Evolutionary conservation across 2,797 vertebrate genomes (phyloP), one percentile per base, ranked within the genome.

Genomic region (Poecilia gillii): DNA sequence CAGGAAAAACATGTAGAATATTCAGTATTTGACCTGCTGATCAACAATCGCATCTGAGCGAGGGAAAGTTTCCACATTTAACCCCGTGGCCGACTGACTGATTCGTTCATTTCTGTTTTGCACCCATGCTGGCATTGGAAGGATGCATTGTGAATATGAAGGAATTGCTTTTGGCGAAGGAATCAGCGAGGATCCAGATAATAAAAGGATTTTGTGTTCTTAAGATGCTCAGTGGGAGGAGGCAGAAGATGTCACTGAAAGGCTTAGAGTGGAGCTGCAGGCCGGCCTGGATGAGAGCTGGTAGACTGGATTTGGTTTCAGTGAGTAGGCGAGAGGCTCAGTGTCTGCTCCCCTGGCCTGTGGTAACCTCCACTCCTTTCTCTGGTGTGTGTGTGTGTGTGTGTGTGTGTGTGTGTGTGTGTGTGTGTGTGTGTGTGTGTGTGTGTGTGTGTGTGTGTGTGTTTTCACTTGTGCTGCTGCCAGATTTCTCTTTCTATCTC

Each of bases 331-430:
- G 47, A 82, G 81, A 88, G 85, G 83, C 74, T 81, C 16, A 43
- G 87, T 83, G 84, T 90, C 85, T 86, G 74, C 82, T 85, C 84
- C 78, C 73, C 72, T 85, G 84, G 78, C 87, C 82, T 43, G 73
- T 80, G 83, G 89, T 88, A 90, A 91, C 93, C 87, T 90, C 81
- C 74, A 53, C 88, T 51, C 72, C 28, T 85, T 84, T 87, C 80
- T 79, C 79, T 78, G 8, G 11, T n/a, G 25, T 13, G 53, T n/a
- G 1, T 55, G 49, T 13, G 9, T 46, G 46, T 46, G 46, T 46
- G 39, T 49, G 47, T 49, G 16, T 16, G 12, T 47, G 45, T 12
- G 45, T 46, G 47, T 18, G 4, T 49, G 49, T 51, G 49, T 51
- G 90, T 91, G 87, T 92, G n/a, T 47, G 46, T 47, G 14, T 14